Evolutionary conservation across 2,113 vertebrate species (phyloP).

Genomic region (Chitala chitala): DNA sequence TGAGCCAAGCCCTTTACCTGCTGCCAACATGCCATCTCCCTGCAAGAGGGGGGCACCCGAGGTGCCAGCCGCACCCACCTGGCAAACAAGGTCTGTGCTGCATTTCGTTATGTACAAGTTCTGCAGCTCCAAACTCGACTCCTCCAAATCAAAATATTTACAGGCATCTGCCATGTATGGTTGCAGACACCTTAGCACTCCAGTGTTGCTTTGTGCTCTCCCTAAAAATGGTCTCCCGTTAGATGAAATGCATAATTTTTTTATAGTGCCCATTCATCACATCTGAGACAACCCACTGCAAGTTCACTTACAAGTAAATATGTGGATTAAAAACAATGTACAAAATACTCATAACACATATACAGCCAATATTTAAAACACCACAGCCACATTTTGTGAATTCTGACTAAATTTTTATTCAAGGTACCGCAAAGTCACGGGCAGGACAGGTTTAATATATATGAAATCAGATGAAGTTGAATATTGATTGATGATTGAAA

Average conservation of each 20-base stretch:
- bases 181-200: neutral
- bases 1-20: neutral
- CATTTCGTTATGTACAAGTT: neutral
- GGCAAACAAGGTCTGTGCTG: neutral
- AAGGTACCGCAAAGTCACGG: neutral
- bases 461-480: neutral
- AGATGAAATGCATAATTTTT: neutral
- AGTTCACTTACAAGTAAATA: neutral
- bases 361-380: neutral
- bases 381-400: too few relatives aligned
- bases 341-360: too few relatives aligned
- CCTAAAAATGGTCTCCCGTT: neutral
- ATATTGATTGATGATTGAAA: neutral
- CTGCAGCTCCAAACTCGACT: neutral
- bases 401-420: too few relatives aligned
- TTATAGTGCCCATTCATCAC: neutral
- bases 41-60: neutral
- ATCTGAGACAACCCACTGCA: too few relatives aligned
- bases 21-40: neutral
- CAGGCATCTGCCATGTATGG: neutral
- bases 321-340: neutral
- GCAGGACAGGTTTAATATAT: neutral
- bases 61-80: neutral
- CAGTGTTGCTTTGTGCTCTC: neutral
- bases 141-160: conserved; percentile 1